Evolutionary conservation across 1,140 invertebrate genomes (phyloP).

Genomic region (Rhyacophila brunnea): DNA sequence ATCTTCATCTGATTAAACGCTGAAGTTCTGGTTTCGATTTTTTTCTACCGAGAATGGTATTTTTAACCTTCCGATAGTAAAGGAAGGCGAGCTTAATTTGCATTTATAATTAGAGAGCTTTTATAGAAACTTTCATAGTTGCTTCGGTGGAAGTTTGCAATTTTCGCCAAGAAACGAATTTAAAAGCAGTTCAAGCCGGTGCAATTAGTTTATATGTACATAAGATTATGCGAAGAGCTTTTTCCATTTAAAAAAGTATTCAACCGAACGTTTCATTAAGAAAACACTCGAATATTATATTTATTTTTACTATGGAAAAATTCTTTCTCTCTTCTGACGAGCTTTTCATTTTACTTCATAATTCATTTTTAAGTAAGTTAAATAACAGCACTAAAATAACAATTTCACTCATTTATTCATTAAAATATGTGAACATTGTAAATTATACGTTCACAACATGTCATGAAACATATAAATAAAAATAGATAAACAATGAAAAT

Average conservation of each 20-base stretch:
- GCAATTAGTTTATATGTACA: neutral
- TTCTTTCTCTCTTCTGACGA: neutral
- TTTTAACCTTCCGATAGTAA: constrained; percentile 6
- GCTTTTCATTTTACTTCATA: too few species aligned
- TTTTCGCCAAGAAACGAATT: neutral
- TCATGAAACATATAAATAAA: too few species aligned
- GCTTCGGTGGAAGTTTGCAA: neutral
- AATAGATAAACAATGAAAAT: too few species aligned
- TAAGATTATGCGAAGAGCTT: neutral
- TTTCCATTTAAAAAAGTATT: neutral
- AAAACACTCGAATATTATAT: neutral
- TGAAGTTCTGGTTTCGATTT: neutral
- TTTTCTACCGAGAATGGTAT: neutral
- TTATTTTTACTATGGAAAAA: neutral
- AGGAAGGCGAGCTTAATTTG: constrained; percentile 16
- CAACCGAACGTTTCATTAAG: too few species aligned
- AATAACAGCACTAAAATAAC: too few species aligned
- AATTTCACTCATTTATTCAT: too few species aligned
- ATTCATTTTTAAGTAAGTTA: too few species aligned
- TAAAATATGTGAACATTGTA: too few species aligned
- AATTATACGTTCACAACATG: too few species aligned
- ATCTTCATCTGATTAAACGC: too few species aligned
- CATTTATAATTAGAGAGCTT: constrained; percentile 24
- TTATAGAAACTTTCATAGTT: constrained; percentile 18
- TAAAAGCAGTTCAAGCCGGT: constrained; percentile 3